Evolutionary conservation across 2,113 vertebrate genomes (phyloP).

Genomic region (Phyllostomus discolor): DNA sequence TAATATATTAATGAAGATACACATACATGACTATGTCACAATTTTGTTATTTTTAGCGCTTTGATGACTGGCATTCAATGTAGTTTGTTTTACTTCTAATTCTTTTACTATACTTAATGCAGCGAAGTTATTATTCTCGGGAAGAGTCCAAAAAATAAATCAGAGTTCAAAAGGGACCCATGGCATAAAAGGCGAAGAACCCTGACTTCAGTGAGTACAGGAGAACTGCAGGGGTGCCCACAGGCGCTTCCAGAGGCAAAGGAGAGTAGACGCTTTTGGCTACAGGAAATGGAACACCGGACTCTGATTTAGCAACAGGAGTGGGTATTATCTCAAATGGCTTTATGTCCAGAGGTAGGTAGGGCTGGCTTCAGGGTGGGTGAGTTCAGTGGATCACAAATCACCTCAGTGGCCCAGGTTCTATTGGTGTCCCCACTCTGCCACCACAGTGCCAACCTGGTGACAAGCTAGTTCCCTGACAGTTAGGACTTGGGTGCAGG

Average conservation of each 20-base stretch:
- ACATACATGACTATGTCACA: background rate
- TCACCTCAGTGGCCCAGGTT: background rate
- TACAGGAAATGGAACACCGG: background rate
- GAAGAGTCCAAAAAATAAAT: background rate
- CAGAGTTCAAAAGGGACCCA: background rate
- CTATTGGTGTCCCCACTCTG: background rate
- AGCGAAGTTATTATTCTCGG: background rate
- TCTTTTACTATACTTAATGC: background rate
- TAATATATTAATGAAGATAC: background rate
- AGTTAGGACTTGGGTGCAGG: background rate
- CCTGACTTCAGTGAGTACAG: background rate
- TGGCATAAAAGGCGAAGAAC: background rate
- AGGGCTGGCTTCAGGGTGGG: background rate
- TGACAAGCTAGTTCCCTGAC: background rate
- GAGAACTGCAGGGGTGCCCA: background rate
- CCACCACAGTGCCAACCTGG: background rate
- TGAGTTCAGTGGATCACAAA: background rate
- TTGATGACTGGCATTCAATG: background rate
- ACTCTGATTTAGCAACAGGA: background rate
- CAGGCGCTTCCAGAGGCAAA: background rate
- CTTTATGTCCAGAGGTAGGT: background rate
- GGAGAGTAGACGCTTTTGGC: background rate
- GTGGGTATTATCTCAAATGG: background rate
- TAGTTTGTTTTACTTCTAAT: background rate
- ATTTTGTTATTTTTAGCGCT: background rate